Conservation (phyloP, 2,888 invertebrate genomes). For the Spialia ferax region DNA sequence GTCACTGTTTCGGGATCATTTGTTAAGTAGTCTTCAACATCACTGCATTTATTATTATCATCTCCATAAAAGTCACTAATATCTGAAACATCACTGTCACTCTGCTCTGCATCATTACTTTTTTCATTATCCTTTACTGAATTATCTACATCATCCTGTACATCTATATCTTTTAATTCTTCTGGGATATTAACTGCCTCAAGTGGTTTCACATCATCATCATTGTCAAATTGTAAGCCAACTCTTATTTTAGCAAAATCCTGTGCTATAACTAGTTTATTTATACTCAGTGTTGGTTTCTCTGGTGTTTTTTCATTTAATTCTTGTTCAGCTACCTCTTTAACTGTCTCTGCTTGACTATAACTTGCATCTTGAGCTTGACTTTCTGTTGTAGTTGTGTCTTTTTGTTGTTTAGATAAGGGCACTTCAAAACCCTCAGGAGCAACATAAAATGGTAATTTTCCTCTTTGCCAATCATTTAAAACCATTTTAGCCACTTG, state of each 20-base stretch:
- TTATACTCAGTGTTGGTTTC: constrained; percentile 68
- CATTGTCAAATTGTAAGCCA: constrained; percentile 88
- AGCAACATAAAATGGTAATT: constrained; percentile 96
- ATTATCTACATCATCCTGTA: constrained; percentile 63
- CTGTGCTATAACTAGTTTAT: constrained; percentile 88
- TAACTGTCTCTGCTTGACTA: constrained; percentile 52
- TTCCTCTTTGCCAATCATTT: constrained; percentile 99
- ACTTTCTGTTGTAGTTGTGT: constrained; percentile 31
- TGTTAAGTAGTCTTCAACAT: constrained; percentile 82
- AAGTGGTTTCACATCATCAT: constrained; percentile 88
- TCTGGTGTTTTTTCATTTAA: constrained; percentile 56
- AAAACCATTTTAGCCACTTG: constrained; percentile 97
- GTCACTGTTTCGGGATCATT: constrained; percentile 76
- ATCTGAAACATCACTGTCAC: constrained; percentile 84
- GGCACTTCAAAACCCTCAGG: constrained; percentile 94
- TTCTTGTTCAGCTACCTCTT: constrained; percentile 63
- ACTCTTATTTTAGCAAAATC: constrained; percentile 94
- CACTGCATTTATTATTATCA: constrained; percentile 86
- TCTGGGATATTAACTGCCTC: constrained; percentile 79
- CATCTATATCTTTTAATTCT: constrained; percentile 77
- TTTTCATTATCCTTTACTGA: constrained; percentile 55
- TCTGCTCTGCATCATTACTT: constrained; percentile 58
- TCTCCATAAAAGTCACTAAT: constrained; percentile 90
- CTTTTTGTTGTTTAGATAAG: constrained; percentile 73
- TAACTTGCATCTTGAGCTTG: constrained; percentile 52